These are phyloP conservation scores for Heliconius eleuchia DNA, from an alignment of 1,140 invertebrate genomes.

Conservation along the genomic window DNA sequence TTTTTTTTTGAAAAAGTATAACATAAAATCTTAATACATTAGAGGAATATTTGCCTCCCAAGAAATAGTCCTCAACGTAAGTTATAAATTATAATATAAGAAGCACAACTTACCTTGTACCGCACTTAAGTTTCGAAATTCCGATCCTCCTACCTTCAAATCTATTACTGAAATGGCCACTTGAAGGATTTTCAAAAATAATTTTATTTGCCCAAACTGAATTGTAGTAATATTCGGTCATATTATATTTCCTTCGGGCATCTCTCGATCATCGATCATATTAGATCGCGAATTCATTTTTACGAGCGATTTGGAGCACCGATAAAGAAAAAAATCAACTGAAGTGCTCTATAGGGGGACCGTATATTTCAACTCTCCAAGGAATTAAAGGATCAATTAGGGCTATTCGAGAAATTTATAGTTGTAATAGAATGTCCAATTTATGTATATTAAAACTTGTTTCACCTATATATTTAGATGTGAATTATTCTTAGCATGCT, in stretches of 20 bases:
- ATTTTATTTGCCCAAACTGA: slow-evolving; percentile 2
- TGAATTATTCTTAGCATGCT: too few relatives aligned
- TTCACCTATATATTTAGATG: background rate
- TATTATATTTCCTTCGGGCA: slow-evolving; percentile 27
- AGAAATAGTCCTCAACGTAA: background rate
- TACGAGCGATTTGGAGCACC: slow-evolving; percentile 42
- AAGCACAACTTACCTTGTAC: slow-evolving; percentile 7
- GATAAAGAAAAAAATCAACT: slow-evolving; percentile 42
- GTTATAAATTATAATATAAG: slow-evolving; percentile 6
- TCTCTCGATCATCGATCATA: slow-evolving; percentile 42
- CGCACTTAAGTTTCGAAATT: background rate
- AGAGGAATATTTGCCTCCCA: background rate
- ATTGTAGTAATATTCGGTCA: slow-evolving; percentile 4
- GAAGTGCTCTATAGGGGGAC: slow-evolving; percentile 29
- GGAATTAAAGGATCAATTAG: slow-evolving; percentile 9
- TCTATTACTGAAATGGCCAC: slow-evolving; percentile 18
- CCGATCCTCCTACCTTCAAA: background rate
- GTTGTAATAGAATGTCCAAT: slow-evolving; percentile 5
- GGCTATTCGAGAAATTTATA: slow-evolving; percentile 1
- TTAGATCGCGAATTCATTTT: slow-evolving; percentile 40
- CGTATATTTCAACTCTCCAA: slow-evolving; percentile 12
- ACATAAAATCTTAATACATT: background rate
- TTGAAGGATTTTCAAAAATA: slow-evolving; percentile 6
- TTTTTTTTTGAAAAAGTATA: background rate
- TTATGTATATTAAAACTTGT: background rate